A percentile compares a stretch with the other conserved stretches of the same genome.
Conservation (phyloP, 1,140 invertebrate species). For the Kradibia gibbosae region DNA sequence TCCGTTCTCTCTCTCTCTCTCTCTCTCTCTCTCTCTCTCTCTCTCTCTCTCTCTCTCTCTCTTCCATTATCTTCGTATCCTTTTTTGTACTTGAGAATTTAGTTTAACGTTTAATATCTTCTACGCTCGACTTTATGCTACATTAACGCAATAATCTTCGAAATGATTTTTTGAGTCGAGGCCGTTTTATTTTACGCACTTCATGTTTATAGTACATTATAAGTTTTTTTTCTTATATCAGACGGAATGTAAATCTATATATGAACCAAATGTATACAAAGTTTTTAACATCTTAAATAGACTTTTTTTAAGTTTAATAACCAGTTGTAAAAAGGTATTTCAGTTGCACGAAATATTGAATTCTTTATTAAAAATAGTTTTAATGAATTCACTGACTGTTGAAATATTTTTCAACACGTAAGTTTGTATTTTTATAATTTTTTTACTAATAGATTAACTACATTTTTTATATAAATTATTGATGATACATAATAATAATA, state of each 20-base stretch:
- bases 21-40: not conserved
- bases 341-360: too few species aligned
- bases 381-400: not conserved
- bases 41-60: not conserved
- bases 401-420: too few species aligned
- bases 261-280: too few species aligned
- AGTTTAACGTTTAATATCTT: not conserved
- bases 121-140: not conserved
- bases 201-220: not conserved
- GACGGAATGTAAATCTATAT: too few species aligned
- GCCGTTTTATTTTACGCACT: not conserved
- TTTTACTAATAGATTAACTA: not conserved
- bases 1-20: too few species aligned
- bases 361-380: not conserved
- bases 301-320: too few species aligned
- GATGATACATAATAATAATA: not conserved
- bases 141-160: not conserved
- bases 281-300: too few species aligned
- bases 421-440: not conserved
- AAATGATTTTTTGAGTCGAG: too few species aligned
- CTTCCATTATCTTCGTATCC: too few species aligned
- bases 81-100: not conserved
- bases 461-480: not conserved
- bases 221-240: too few species aligned
- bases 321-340: too few species aligned